Conservation (phyloP, 2,888 invertebrate species). For the Platycnemis pennipes region DNA sequence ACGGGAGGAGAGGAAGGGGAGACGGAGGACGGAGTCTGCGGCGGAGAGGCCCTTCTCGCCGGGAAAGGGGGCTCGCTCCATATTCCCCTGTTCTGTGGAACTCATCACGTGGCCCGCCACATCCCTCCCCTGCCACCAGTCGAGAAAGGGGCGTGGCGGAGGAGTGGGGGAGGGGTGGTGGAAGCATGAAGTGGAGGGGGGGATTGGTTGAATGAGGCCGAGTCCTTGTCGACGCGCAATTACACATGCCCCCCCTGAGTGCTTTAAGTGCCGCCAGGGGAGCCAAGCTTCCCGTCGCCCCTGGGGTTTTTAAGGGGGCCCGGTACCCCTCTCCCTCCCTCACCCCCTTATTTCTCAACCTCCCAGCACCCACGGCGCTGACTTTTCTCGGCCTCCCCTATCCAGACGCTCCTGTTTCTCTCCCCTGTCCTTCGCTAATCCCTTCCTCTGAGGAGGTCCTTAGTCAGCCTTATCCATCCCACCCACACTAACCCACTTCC, state of each 20-base stretch:
- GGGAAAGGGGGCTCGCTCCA: not conserved
- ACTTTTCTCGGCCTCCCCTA: conserved; percentile 1
- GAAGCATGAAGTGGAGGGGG: not conserved
- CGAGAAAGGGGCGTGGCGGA: not conserved
- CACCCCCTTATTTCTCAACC: no score
- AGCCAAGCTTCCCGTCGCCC: not conserved
- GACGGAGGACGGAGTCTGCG: not conserved
- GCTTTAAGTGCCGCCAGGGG: not conserved
- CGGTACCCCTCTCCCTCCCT: no score
- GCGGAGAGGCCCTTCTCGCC: not conserved
- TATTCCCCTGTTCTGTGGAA: not conserved
- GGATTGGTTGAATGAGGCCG: not conserved
- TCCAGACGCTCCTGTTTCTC: not conserved
- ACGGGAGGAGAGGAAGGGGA: not conserved
- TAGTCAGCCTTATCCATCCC: not conserved
- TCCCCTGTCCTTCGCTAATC: not conserved
- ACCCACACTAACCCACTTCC: not conserved
- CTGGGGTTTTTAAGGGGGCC: no score
- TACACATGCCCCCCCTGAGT: not conserved
- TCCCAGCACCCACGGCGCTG: no score
- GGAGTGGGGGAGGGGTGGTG: not conserved
- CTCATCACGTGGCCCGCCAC: not conserved
- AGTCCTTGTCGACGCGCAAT: conserved; percentile 38
- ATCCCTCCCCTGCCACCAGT: not conserved
- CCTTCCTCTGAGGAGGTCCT: not conserved